These are phyloP conservation scores for Pelochelys cantorii DNA, from an alignment of 2,797 vertebrate species.

Conservation along the genomic window DNA sequence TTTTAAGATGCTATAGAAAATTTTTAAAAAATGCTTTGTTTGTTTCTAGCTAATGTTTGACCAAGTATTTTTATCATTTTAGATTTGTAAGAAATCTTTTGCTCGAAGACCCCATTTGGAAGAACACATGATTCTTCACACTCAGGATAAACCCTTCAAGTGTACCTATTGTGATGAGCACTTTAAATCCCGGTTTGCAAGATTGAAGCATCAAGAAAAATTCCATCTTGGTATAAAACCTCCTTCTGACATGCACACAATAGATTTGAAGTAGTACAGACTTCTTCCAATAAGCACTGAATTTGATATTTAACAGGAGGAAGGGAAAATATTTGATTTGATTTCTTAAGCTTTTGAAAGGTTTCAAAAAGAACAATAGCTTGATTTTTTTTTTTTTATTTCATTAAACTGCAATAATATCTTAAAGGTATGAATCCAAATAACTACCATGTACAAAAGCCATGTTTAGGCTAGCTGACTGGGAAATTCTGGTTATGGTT, in stretches of 20 bases:
- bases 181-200: conserved; percentile 96
- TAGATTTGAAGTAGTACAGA: conserved; percentile 54
- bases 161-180: conserved; percentile 96
- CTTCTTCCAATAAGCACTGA: background rate
- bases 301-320: background rate
- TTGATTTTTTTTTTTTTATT: background rate
- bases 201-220: conserved; percentile 98
- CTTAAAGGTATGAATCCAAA: background rate
- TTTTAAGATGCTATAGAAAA: background rate
- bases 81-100: conserved; percentile 98
- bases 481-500: background rate
- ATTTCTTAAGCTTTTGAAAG: background rate
- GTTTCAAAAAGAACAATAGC: background rate
- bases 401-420: background rate
- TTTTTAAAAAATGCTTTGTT: background rate
- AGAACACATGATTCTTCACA: conserved; percentile 98
- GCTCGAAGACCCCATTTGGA: conserved; percentile 94
- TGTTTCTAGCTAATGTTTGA: conserved; percentile 8
- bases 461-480: background rate
- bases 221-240: conserved; percentile 91
- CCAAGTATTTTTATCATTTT: conserved; percentile 26
- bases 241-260: conserved; percentile 58
- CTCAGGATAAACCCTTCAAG: conserved; percentile 97
- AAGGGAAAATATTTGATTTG: background rate
- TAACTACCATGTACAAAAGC: background rate